phyloP scores from a whole-genome alignment of 2,888 invertebrate species.

The Selenia dentaria region DNA sequence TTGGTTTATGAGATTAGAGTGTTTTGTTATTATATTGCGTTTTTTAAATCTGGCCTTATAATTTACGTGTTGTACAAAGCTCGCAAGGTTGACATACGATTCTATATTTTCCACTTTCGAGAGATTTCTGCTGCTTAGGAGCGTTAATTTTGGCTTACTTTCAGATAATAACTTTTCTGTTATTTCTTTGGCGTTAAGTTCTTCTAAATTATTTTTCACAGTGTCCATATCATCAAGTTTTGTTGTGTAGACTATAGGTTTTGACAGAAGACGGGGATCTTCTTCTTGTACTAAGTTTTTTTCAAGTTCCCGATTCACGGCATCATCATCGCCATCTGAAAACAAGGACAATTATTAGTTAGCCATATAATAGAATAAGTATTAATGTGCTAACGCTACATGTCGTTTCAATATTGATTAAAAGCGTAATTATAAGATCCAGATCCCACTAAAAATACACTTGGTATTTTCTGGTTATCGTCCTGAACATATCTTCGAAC shows the following conservation, averaged over 20 bases:
- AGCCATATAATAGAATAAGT: too few species aligned
- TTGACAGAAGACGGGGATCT: not conserved
- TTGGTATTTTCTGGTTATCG: too few species aligned
- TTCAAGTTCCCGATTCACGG: not conserved
- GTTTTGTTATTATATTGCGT: not conserved
- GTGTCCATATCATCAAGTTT: slow-evolving; percentile 47
- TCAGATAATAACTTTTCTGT: slow-evolving; percentile 30
- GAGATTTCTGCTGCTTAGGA: slow-evolving; percentile 1
- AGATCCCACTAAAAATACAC: too few species aligned
- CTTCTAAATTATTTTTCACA: slow-evolving; percentile 22
- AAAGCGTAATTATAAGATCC: too few species aligned
- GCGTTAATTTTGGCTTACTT: slow-evolving; percentile 37
- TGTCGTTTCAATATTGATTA: too few species aligned
- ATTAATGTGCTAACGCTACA: too few species aligned
- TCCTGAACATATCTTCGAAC: too few species aligned
- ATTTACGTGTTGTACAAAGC: slow-evolving; percentile 13
- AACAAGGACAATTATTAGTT: too few species aligned
- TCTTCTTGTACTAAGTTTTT: slow-evolving; percentile 5
- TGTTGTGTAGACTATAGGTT: slow-evolving; percentile 45
- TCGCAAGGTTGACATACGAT: slow-evolving; percentile 13
- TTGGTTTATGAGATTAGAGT: slow-evolving; percentile 11
- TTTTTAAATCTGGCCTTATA: slow-evolving; percentile 9
- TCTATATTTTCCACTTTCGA: slow-evolving; percentile 1
- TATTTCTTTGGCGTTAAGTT: slow-evolving; percentile 8
- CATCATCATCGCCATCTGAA: too few species aligned